phyloP scores from a whole-genome alignment of 2,888 invertebrate genomes.

The Meiosimyza platycephala region DNA sequence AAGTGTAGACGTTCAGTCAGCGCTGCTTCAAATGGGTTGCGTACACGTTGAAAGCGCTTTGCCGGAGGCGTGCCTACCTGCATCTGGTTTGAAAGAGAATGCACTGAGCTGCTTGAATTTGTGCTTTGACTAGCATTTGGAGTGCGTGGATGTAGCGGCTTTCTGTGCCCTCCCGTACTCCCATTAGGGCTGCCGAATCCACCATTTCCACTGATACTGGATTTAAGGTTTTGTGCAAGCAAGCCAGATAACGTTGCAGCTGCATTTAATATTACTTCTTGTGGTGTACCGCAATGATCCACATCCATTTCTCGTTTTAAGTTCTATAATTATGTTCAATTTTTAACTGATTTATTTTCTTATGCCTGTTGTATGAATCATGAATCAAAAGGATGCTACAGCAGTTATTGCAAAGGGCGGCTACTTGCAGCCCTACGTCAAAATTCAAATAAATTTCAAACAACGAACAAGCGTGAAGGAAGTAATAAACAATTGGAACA shows the following conservation, averaged over 20 bases:
- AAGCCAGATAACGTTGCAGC: constrained; percentile 33
- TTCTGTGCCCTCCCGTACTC: constrained; percentile 49
- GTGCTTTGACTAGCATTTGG: constrained; percentile 42
- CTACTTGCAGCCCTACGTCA: no score
- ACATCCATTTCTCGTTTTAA: constrained; percentile 38
- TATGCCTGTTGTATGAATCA: no score
- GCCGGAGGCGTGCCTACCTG: constrained; percentile 69
- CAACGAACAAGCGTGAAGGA: no score
- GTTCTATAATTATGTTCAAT: constrained; percentile 12
- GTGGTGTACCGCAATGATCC: constrained; percentile 37
- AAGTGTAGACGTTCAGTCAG: constrained; percentile 72
- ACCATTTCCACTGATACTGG: background rate
- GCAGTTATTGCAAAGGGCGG: no score
- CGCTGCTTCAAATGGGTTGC: constrained; percentile 75
- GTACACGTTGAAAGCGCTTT: constrained; percentile 70
- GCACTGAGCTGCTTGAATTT: constrained; percentile 42
- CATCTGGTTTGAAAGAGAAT: constrained; percentile 50
- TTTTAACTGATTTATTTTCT: constrained; percentile 7
- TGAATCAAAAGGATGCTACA: no score
- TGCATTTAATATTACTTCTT: constrained; percentile 34
- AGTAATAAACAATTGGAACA: no score
- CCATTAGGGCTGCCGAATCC: constrained; percentile 37
- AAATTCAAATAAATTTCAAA: no score
- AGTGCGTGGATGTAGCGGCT: constrained; percentile 50
- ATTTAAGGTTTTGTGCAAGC: constrained; percentile 33